A percentile compares a stretch with the other conserved stretches of the same genome.
These are phyloP conservation scores for Choristoneura fumiferana DNA, from an alignment of 1,140 invertebrate genomes.

Conservation along the genomic window DNA sequence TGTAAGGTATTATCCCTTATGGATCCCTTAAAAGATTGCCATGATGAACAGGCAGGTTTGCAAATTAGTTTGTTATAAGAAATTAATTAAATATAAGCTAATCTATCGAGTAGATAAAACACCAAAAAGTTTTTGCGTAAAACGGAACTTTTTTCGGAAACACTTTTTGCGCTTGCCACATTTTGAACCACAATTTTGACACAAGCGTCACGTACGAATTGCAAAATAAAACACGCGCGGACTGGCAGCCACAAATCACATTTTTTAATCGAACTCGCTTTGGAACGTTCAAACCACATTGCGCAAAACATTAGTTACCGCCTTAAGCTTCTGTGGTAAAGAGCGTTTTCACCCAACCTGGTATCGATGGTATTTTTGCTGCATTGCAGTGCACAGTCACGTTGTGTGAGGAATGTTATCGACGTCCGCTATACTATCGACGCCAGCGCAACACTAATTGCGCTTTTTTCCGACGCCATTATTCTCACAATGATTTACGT, in stretches of 20 bases:
- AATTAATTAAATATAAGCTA: too few species aligned
- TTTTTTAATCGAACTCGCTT: conserved; percentile 75
- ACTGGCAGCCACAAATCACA: conserved; percentile 72
- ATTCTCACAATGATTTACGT: conserved; percentile 69
- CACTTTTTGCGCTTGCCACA: neutral
- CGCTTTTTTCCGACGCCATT: conserved; percentile 60
- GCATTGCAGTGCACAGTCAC: conserved; percentile 61
- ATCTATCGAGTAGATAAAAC: too few species aligned
- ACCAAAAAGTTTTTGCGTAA: too few species aligned
- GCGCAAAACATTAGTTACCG: neutral
- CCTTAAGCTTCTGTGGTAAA: neutral
- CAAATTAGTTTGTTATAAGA: too few species aligned
- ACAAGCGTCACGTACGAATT: conserved; percentile 59
- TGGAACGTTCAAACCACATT: conserved; percentile 40
- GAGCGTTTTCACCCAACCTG: conserved; percentile 18
- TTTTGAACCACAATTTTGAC: conserved; percentile 32
- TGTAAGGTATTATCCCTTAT: too few species aligned
- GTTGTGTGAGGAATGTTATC: conserved; percentile 67
- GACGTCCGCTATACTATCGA: conserved; percentile 71
- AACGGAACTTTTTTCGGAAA: neutral
- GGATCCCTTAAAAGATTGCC: too few species aligned
- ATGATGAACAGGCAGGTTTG: too few species aligned
- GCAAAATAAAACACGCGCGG: conserved; percentile 70
- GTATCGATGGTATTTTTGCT: conserved; percentile 30
- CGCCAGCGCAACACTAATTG: conserved; percentile 66